phyloP scores from a whole-genome alignment of 2,113 vertebrate species.

The Panurus biarmicus region DNA sequence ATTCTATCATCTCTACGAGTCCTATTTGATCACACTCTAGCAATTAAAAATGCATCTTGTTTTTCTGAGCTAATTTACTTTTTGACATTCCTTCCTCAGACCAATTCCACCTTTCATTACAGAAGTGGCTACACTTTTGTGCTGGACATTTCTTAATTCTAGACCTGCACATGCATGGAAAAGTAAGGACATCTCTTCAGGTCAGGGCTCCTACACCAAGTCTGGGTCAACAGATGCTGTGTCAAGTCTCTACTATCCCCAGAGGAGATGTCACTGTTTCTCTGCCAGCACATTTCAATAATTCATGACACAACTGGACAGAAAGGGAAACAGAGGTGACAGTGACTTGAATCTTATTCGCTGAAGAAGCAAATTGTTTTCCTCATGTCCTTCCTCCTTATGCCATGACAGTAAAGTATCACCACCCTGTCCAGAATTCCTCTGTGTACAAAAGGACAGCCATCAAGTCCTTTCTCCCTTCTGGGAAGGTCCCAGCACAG shows the following conservation, averaged over 20 bases:
- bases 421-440: neutral
- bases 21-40: neutral
- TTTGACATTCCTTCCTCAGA: slow-evolving; percentile 1
- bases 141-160: neutral
- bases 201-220: neutral
- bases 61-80: neutral
- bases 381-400: neutral
- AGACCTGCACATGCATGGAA: neutral
- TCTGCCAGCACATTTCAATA: neutral
- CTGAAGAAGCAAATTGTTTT: neutral
- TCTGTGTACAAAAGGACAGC: too few species aligned
- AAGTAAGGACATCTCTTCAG: neutral
- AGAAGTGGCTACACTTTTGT: neutral
- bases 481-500: neutral
- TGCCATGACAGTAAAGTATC: neutral
- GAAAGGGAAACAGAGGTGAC: neutral
- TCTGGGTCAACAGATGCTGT: neutral
- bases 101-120: neutral
- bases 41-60: neutral
- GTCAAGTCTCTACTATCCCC: neutral
- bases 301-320: neutral
- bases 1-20: neutral
- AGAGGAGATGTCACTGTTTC: neutral
- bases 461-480: too few species aligned
- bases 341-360: neutral